A percentile compares a stretch with the other conserved stretches of the same genome.
Evolutionary conservation across 2,797 vertebrate species (phyloP).

Genomic region (Bryconaethiops microstoma): DNA sequence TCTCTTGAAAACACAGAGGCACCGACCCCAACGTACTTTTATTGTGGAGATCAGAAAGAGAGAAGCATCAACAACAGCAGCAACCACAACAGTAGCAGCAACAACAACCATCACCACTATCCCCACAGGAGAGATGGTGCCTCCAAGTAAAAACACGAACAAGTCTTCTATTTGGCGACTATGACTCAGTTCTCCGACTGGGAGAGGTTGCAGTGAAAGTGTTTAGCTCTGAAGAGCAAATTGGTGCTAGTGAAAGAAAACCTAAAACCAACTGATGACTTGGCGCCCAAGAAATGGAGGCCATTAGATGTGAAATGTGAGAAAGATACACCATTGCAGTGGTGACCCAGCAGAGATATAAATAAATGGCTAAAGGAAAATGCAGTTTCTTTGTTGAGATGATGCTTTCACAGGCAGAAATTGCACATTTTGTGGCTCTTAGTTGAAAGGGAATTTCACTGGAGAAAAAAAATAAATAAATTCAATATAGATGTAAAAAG

Average conservation of each 20-base stretch:
- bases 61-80: not conserved
- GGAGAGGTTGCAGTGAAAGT: not conserved
- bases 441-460: too few species aligned
- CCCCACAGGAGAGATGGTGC: not conserved
- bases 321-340: not conserved
- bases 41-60: not conserved
- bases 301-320: not conserved
- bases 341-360: too few species aligned
- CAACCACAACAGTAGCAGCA: too few species aligned
- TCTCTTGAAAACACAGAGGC: not conserved
- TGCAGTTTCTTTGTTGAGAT: too few species aligned
- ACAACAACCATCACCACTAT: not conserved
- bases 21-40: not conserved
- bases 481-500: too few species aligned
- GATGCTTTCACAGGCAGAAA: too few species aligned
- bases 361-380: too few species aligned
- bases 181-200: not conserved
- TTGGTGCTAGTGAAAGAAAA: not conserved
- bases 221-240: not conserved
- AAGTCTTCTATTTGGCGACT: not conserved
- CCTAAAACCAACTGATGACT: not conserved
- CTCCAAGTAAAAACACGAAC: not conserved
- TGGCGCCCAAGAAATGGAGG: not conserved
- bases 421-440: too few species aligned
- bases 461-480: too few species aligned